phyloP scores from a whole-genome alignment of 2,113 vertebrate genomes.

The Caloenas nicobarica region DNA sequence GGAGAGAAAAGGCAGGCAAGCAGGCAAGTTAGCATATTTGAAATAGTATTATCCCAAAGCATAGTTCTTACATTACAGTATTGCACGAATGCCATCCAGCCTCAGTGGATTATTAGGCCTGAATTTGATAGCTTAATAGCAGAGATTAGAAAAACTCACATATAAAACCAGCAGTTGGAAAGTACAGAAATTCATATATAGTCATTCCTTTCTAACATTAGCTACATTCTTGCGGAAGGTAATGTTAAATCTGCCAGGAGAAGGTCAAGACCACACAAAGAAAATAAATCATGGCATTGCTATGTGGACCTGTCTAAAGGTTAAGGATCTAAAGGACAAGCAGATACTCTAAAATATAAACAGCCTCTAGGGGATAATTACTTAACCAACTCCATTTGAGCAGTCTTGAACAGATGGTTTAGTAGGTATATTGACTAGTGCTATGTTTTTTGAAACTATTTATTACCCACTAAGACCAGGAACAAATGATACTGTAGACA shows the following conservation, averaged over 20 bases:
- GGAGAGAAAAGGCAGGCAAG: background rate
- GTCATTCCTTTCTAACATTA: conserved; percentile 36
- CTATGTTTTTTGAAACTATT: conserved; percentile 20
- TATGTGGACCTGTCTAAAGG: conserved; percentile 72
- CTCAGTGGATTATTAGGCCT: conserved; percentile 61
- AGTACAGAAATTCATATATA: conserved; percentile 12
- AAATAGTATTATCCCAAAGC: conserved; percentile 54
- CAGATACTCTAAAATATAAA: conserved; percentile 61
- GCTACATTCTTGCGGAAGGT: conserved; percentile 52
- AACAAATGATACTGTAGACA: background rate
- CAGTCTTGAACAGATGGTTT: conserved; percentile 44
- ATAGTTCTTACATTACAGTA: conserved; percentile 49
- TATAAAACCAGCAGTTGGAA: conserved; percentile 8
- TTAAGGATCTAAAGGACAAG: conserved; percentile 75
- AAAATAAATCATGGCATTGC: conserved; percentile 74
- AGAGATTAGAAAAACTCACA: conserved; percentile 63
- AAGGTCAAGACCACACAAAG: conserved; percentile 77
- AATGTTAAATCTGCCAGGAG: conserved; percentile 61
- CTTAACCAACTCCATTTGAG: conserved; percentile 43
- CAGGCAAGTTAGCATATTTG: conserved; percentile 52
- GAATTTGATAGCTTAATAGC: conserved; percentile 71
- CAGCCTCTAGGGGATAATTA: conserved; percentile 51
- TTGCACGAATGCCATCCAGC: background rate
- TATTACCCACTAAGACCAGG: conserved; percentile 2
- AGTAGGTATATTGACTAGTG: conserved; percentile 9